Base-by-base conservation (phyloP, 1,140 invertebrate genomes). In the Idris sp. region DNA sequence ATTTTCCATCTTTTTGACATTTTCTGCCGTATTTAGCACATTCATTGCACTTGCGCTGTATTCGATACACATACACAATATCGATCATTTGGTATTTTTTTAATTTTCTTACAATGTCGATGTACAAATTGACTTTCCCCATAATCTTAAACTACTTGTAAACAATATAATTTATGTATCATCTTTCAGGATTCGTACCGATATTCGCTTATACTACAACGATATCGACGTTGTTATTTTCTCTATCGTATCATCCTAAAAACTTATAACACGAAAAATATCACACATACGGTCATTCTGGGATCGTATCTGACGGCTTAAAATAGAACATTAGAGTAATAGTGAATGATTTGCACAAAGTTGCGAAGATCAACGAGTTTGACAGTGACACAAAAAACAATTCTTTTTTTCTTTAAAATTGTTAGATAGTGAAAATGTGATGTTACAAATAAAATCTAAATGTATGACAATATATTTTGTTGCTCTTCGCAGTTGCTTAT, bases 91-190 rank as follows among this genome's bases (percentile, higher is more conserved):
- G 36, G 13, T 26, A 35, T 28, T 54, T 54, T 33, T 1, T 38
- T 64, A 36, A 30, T 46, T 64, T 72, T 72, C 41, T 72, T 64
- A 72, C 58, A 64, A 30, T 64, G 41, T 18, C 43, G 67, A 74
- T 74, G 56, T 74, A 74, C 71, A 74, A 67, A 74, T 74, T 74
- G 71, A 74, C 71, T 74, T 74, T 61, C 54, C 54, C 54, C 38
- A 54, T 74, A 61, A 49, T 56, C 71, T 74, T 74, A 74, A 67
- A 74, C 71, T 74, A 67, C 56, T 62, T 38, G 56, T 62, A 74
- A 67, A 74, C 62, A 74, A 74, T 67, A 68, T 54, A 56, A 53
- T 74, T 59, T 64, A 64, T 72, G 49, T 64, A 72, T 72, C 35
- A 49, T 56, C 59, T 58, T 54, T 68, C 49, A 56, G 49, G 49